Conservation (phyloP, 2,797 vertebrate species). For the Spondyliosoma cantharus region DNA sequence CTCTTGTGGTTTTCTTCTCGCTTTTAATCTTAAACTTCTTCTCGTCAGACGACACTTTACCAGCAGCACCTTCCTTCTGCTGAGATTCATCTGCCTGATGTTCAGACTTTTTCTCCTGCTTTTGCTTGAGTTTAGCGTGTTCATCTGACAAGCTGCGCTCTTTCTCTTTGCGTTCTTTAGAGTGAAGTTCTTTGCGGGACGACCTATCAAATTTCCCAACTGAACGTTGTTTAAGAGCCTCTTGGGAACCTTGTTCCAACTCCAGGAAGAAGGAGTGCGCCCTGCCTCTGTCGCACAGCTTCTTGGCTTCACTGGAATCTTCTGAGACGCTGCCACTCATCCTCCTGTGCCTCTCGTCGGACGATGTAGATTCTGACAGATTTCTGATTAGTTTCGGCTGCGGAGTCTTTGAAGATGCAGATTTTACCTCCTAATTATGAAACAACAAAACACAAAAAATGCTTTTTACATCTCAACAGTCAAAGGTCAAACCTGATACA, state of each 20-base stretch:
- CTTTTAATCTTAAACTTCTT: conserved; percentile 89
- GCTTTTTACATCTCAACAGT: conserved; percentile 2
- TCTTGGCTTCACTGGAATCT: conserved; percentile 85
- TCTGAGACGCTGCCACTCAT: conserved; percentile 82
- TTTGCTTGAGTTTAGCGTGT: conserved; percentile 87
- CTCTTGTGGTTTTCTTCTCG: conserved; percentile 89
- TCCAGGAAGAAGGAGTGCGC: conserved; percentile 87
- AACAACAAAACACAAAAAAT: conserved; percentile 47
- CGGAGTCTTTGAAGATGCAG: conserved; percentile 77
- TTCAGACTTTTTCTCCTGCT: conserved; percentile 85
- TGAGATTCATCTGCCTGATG: conserved; percentile 79
- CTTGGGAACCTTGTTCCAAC: conserved; percentile 86
- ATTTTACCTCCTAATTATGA: conserved; percentile 85
- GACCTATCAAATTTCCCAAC: conserved; percentile 88
- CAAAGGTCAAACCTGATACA: background rate
- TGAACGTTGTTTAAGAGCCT: conserved; percentile 87
- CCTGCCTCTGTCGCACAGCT: conserved; percentile 82
- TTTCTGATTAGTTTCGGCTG: conserved; percentile 84
- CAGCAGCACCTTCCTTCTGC: conserved; percentile 82
- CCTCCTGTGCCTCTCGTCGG: conserved; percentile 88
- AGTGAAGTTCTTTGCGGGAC: conserved; percentile 85
- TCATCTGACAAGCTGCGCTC: conserved; percentile 88
- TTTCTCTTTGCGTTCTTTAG: conserved; percentile 87
- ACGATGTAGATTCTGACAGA: conserved; percentile 83
- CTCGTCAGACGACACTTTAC: conserved; percentile 85